Conservation (phyloP, 2,113 vertebrate species). For the Sterrhoptilus dennistouni region DNA sequence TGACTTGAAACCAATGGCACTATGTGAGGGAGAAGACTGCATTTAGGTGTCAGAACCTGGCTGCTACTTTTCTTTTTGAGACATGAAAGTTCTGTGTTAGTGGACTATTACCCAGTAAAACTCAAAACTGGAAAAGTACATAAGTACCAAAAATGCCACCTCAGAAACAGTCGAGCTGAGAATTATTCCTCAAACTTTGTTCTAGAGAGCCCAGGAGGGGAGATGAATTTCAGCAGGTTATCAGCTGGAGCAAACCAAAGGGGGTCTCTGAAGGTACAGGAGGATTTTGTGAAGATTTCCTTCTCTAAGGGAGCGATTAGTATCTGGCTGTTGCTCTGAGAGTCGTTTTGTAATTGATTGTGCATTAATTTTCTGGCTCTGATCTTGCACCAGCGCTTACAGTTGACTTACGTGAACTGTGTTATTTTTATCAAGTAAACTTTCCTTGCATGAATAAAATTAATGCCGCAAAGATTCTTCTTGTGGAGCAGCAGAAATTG, state of each 20-base stretch:
- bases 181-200: background rate
- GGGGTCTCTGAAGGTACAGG: background rate
- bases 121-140: fast-evolving
- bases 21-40: background rate
- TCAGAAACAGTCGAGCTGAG: background rate
- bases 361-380: slow-evolving; percentile 22
- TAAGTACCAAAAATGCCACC: background rate
- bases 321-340: background rate
- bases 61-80: background rate
- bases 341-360: slow-evolving; percentile 35
- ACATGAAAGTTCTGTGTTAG: background rate
- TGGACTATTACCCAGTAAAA: background rate
- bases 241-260: background rate
- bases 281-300: background rate
- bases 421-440: background rate
- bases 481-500: background rate
- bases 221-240: background rate
- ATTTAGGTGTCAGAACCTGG: background rate
- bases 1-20: background rate
- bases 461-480: fast-evolving
- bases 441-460: background rate
- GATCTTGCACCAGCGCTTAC: background rate
- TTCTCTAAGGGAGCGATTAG: background rate
- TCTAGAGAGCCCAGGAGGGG: background rate
- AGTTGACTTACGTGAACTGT: background rate